These are phyloP conservation scores for Triplophysa rosa DNA, from an alignment of 2,113 vertebrate species.

Conservation along the genomic window DNA sequence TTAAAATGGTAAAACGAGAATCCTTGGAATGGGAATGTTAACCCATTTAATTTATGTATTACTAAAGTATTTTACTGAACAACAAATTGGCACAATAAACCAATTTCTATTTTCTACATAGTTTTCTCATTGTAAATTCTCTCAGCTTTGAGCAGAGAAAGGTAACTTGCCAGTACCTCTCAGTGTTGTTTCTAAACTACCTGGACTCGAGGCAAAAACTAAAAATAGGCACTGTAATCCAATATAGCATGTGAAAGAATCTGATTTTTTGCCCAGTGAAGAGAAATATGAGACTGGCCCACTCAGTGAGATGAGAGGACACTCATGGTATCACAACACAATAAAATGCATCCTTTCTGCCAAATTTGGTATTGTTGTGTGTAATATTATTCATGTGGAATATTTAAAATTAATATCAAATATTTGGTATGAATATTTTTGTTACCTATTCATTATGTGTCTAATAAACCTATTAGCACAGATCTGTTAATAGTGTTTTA, in stretches of 20 bases:
- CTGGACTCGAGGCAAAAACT: constrained; percentile 31
- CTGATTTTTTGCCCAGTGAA: constrained; percentile 29
- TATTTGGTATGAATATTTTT: not conserved
- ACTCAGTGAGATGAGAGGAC: constrained; percentile 18
- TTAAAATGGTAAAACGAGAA: not conserved
- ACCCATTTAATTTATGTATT: not conserved
- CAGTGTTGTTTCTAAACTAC: constrained; percentile 40
- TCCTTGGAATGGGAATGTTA: not conserved
- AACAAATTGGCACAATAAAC: not conserved
- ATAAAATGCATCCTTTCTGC: not conserved
- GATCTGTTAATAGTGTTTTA: no score
- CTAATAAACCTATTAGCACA: no score
- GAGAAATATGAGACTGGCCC: constrained; percentile 18
- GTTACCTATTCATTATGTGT: no score
- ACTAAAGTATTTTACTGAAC: not conserved
- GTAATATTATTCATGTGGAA: constrained; percentile 3
- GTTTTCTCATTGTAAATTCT: not conserved
- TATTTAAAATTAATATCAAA: not conserved
- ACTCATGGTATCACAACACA: constrained; percentile 5
- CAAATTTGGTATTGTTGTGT: not conserved
- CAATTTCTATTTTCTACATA: not conserved
- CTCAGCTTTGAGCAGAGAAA: constrained; percentile 19
- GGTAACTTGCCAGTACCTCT: constrained; percentile 44
- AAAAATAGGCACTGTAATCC: constrained; percentile 42
- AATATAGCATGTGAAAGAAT: constrained; percentile 16